Evolutionary conservation across 2,797 vertebrate genomes (phyloP), one percentile per base, ranked within the genome.

Genomic region (Sciurus carolinensis): DNA sequence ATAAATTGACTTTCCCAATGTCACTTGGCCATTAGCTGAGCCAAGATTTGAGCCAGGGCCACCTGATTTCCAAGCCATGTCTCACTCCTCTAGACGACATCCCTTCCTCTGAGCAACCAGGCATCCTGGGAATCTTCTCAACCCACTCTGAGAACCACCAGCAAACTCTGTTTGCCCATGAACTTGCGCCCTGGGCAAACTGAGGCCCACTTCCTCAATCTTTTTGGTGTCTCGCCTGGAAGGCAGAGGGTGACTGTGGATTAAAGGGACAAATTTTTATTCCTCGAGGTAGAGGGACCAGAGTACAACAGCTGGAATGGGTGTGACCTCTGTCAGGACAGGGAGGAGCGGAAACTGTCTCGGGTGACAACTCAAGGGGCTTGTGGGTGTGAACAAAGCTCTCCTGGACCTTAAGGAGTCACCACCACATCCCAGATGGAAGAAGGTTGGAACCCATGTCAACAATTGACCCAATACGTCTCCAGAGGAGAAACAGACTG

Each of bases 351-450:
- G 42, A 50, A 79, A 66, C 26, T 42, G 3, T 13, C 64, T 33
- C 22, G 2, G 14, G 13, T 20, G 33, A 54, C 5, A 26, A 10
- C 20, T 7, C 26, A n/a, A n/a, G 83, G 87, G 10, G 30, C 39
- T 50, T 18, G 28, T 8, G n/a, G 52, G 12, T 2, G 1, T 9
- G 2, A n/a, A 33, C 2, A 6, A 69, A 22, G 33, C n/a, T 9
- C 24, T 50, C 28, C 22, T 7, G 22, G 36, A 71, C 72, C 54
- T 36, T 1, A 50, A 83, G 66, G 62, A 73, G 64, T 22, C 22
- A 14, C 14, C 1, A 3, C 0, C 1, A 0, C n/a, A 36, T 33
- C 50, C 50, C 15, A 15, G 15, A 7, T 26, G 24, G 50, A 59
- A 83, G 44, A 54, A 64, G 18, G 9, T 1, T 24, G 20, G 69